Evolutionary conservation across 35 echinoderm and acorn worm species (phyloP).

Genomic region (Apostichopus californicus): DNA sequence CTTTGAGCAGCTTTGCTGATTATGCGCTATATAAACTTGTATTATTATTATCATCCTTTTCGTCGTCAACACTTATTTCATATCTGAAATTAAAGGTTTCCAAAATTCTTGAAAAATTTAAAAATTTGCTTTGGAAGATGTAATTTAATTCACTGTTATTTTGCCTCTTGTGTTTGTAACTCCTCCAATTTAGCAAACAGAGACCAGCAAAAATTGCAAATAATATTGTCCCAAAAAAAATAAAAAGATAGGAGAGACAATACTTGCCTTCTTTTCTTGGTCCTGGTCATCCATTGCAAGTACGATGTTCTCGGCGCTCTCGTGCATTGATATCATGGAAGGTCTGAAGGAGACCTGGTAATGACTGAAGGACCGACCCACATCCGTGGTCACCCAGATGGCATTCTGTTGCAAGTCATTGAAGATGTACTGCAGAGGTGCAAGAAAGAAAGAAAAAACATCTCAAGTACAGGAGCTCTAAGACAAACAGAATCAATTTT

Average conservation of each 20-base stretch:
- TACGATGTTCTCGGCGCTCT: constrained; percentile 68
- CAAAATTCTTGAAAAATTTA: too few relatives aligned
- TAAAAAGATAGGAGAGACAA: not conserved
- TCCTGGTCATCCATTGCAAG: constrained; percentile 85
- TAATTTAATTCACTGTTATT: too few relatives aligned
- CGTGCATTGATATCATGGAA: constrained; percentile 71
- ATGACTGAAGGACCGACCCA: constrained; percentile 46
- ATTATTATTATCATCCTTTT: too few relatives aligned
- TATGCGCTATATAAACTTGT: too few relatives aligned
- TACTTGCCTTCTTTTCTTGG: constrained; percentile 68
- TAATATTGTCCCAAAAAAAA: too few relatives aligned
- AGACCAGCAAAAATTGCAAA: too few relatives aligned
- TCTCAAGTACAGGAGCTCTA: not conserved
- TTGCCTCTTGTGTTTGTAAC: too few relatives aligned
- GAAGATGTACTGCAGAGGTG: constrained; percentile 76
- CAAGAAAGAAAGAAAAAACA: not conserved
- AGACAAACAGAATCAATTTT: not conserved
- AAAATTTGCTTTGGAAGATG: too few relatives aligned
- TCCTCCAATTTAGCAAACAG: too few relatives aligned
- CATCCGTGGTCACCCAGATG: constrained; percentile 70
- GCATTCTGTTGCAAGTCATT: constrained; percentile 61
- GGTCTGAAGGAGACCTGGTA: constrained; percentile 47
- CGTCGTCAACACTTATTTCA: too few relatives aligned
- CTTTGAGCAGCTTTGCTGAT: too few relatives aligned
- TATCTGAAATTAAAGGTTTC: too few relatives aligned